These are phyloP conservation scores for Leptopilina myrica DNA, from an alignment of 2,888 invertebrate genomes.

Conservation along the genomic window DNA sequence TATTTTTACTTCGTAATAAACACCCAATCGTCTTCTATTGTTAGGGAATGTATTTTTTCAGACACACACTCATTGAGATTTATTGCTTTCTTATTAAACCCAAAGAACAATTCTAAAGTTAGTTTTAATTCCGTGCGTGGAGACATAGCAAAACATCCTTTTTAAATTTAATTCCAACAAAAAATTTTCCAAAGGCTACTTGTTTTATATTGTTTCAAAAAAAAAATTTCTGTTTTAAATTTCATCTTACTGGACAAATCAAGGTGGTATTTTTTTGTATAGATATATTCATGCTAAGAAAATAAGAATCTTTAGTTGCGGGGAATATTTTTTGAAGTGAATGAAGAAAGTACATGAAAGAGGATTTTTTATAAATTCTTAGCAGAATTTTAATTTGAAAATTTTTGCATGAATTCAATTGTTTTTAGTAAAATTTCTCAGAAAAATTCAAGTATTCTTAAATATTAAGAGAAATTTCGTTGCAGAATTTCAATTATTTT, in stretches of 20 bases:
- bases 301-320: neutral
- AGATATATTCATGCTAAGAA: neutral
- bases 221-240: too few relatives aligned
- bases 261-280: neutral
- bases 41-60: slow-evolving; percentile 23
- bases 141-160: neutral
- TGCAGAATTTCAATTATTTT: too few relatives aligned
- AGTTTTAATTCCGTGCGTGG: neutral
- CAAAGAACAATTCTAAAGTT: slow-evolving; percentile 10
- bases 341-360: neutral
- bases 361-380: too few relatives aligned
- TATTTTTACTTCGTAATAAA: slow-evolving; percentile 31
- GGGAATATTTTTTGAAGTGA: slow-evolving; percentile 17
- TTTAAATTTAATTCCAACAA: neutral
- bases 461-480: too few relatives aligned
- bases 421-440: too few relatives aligned
- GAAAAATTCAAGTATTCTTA: too few relatives aligned
- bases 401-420: too few relatives aligned
- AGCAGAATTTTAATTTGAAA: too few relatives aligned
- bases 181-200: too few relatives aligned
- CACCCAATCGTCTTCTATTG: slow-evolving; percentile 34
- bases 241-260: too few relatives aligned
- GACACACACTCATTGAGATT: slow-evolving; percentile 23
- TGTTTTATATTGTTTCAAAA: too few relatives aligned
- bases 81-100: slow-evolving; percentile 10